phyloP scores from a whole-genome alignment of 2,888 invertebrate species.

The Blastobasis lacticolella region DNA sequence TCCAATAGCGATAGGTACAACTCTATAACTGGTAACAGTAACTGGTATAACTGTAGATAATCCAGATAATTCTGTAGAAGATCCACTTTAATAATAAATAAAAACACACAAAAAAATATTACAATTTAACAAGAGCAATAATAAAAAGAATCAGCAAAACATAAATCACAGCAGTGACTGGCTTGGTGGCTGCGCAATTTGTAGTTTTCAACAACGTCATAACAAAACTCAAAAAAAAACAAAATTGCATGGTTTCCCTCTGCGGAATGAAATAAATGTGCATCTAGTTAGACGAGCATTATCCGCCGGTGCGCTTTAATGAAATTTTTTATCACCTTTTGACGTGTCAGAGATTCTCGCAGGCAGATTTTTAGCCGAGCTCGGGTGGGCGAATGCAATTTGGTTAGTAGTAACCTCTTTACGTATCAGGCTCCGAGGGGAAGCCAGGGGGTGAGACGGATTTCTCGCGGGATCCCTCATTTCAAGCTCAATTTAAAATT shows the following conservation, averaged over 20 bases:
- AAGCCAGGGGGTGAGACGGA: constrained; percentile 16
- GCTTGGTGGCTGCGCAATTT: too few species aligned
- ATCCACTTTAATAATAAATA: too few species aligned
- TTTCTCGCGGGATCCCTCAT: constrained; percentile 51
- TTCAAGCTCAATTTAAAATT: constrained; percentile 62
- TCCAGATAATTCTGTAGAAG: too few species aligned
- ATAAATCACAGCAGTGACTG: too few species aligned
- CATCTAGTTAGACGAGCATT: background rate
- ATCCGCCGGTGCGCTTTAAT: constrained; percentile 8
- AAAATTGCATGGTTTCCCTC: background rate
- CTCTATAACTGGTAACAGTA: too few species aligned
- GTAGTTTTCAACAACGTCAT: too few species aligned
- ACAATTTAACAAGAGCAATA: too few species aligned
- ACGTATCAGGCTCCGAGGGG: constrained; percentile 32
- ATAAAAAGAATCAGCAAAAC: too few species aligned
- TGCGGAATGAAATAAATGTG: too few species aligned
- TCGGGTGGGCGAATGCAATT: constrained; percentile 50
- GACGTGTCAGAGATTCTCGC: constrained; percentile 24
- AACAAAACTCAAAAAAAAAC: background rate
- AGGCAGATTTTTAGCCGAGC: constrained; percentile 25
- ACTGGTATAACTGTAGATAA: too few species aligned
- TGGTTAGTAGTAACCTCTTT: constrained; percentile 58
- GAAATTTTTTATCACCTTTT: constrained; percentile 14
- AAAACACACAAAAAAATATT: too few species aligned
- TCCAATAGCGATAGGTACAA: too few species aligned